Evolutionary conservation across 1,140 invertebrate genomes (phyloP), one percentile per base, ranked within the genome.

Genomic region (Drosophila carrolli): DNA sequence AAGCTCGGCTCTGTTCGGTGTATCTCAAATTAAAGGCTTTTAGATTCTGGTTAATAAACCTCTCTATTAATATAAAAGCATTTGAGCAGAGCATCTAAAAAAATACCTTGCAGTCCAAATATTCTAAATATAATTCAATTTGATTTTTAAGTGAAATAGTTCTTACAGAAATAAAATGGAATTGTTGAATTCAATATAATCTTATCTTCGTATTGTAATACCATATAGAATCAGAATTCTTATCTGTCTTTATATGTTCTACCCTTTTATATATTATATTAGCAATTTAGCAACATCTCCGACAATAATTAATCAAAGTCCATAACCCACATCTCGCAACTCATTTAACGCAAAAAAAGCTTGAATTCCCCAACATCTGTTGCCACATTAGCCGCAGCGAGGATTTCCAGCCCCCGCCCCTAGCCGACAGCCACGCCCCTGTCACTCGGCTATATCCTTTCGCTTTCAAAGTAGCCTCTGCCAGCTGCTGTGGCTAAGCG

Each of bases 401-500:
- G 38, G 60, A 44, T 54, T 14, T 35, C 29, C 29, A 5, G 37
- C 5, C n/a, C 9, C 19, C 19, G 2, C 19, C 19, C 60, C 58
- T n/a, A 6, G 10, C 38, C 38, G 37, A 16, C n/a, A n/a, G 9
- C 46, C n/a, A 19, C 65, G 11, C n/a, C 59, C 61, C 47, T 53
- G 60, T 44, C 61, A 54, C 29, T 44, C 61, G 32, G 5, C 47
- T 4, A 10, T 40, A 72, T 60, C 57, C 53, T 76, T 58, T 84
- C 60, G 79, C 78, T 77, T 66, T 71, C 65, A 78, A 85, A 86
- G 82, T 85, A 75, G 62, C 63, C 47, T 37, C 59, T 67, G 61
- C 58, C 81, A 59, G 81, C 58, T 73, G 62, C 73, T 84, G 82
- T 53, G 82, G 82, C 82, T 86, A 88, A 86, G 82, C 82, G 76